Percentiles rank a stretch among this genome's conserved stretches.
phyloP scores from a whole-genome alignment of 2,113 vertebrate genomes.

The Rhodinocichla rosea region DNA sequence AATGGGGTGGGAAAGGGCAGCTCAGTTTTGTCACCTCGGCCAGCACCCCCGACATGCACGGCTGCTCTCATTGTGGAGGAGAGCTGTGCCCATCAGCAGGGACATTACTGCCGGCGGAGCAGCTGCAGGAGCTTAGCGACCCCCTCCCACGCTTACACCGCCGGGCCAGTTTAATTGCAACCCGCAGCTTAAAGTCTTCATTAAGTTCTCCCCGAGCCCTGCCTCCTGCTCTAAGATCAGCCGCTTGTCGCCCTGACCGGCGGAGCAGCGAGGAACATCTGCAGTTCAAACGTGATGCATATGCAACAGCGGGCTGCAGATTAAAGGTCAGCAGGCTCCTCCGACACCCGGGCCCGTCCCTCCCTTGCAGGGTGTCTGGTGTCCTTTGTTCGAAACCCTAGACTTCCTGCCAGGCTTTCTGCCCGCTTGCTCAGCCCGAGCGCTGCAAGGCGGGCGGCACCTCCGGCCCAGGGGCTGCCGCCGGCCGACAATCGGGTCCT shows the following conservation, averaged over 20 bases:
- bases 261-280: constrained; percentile 67
- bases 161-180: constrained; percentile 4
- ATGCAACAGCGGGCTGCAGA: constrained; percentile 23
- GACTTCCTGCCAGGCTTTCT: constrained; percentile 19
- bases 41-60: constrained; percentile 21
- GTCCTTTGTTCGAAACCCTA: constrained; percentile 24
- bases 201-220: constrained; percentile 9
- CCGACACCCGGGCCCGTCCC: background rate
- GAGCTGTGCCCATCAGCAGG: background rate
- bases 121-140: background rate
- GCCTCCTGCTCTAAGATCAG: constrained; percentile 55
- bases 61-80: constrained; percentile 13
- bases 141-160: background rate
- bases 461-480: background rate
- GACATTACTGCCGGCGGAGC: background rate
- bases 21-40: constrained; percentile 43
- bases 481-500: background rate
- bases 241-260: constrained; percentile 38
- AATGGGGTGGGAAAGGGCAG: constrained; percentile 64
- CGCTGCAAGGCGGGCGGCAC: background rate
- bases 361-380: constrained; percentile 9
- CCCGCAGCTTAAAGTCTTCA: constrained; percentile 54
- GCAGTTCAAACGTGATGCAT: constrained; percentile 60
- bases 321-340: constrained; percentile 69
- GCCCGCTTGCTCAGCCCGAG: background rate